phyloP scores from a whole-genome alignment of 2,888 invertebrate species.

The Oeneis ivallda region DNA sequence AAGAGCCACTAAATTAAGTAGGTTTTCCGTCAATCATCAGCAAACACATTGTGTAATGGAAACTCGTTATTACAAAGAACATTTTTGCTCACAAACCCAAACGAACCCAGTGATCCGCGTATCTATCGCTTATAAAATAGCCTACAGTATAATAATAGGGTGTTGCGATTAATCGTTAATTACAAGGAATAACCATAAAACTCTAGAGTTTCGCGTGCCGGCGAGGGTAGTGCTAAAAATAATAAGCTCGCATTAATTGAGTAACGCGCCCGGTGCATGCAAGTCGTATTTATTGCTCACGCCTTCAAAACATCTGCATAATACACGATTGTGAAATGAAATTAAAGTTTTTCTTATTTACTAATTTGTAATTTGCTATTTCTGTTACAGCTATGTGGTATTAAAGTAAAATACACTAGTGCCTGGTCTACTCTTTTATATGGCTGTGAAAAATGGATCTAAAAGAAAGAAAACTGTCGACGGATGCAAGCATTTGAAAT shows the following conservation, averaged over 20 bases:
- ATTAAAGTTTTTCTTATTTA: constrained; percentile 15
- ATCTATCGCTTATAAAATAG: constrained; percentile 10
- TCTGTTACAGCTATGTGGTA: not conserved
- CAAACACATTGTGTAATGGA: too few species aligned
- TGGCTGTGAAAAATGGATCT: too few species aligned
- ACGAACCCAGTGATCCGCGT: not conserved
- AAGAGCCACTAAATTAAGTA: too few species aligned
- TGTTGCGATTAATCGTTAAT: constrained; percentile 24
- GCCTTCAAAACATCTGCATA: constrained; percentile 36
- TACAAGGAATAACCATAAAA: constrained; percentile 23
- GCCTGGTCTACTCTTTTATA: too few species aligned
- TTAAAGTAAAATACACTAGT: too few species aligned
- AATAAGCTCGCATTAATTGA: constrained; percentile 29
- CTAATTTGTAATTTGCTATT: constrained; percentile 14
- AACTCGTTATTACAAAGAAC: too few species aligned
- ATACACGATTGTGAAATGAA: constrained; percentile 29
- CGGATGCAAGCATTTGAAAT: too few species aligned
- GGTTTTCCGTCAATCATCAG: too few species aligned
- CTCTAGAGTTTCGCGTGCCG: constrained; percentile 25
- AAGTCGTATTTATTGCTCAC: constrained; percentile 37
- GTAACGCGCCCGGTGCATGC: constrained; percentile 35
- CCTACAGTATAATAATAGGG: constrained; percentile 11
- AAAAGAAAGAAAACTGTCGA: too few species aligned
- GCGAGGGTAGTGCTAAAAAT: constrained; percentile 32
- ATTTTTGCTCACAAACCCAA: not conserved